Percentiles rank a stretch among this genome's conserved stretches.
phyloP scores from a whole-genome alignment of 2,888 invertebrate species.

The Busseola fusca region DNA sequence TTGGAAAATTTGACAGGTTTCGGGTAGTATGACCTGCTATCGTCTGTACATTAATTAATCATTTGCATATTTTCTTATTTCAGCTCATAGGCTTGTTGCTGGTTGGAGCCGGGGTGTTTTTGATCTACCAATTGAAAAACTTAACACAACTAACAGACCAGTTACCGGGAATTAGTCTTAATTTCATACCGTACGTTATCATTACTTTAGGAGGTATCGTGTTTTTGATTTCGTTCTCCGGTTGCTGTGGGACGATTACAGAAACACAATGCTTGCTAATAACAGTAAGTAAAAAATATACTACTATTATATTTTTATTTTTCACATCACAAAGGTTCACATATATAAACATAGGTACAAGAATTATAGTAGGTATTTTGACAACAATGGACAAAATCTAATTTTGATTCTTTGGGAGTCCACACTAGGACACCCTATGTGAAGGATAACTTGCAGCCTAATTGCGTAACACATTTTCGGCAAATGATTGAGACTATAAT shows the following conservation, averaged over 20 bases:
- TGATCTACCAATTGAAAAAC: not conserved
- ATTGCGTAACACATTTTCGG: too few species aligned
- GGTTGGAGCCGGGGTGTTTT: slow-evolving; percentile 35
- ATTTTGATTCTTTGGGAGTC: too few species aligned
- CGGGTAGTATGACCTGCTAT: too few species aligned
- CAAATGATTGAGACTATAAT: too few species aligned
- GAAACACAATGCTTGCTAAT: slow-evolving; percentile 58
- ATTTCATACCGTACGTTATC: slow-evolving; percentile 35
- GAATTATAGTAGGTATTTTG: too few species aligned
- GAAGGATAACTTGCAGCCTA: too few species aligned
- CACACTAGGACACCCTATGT: too few species aligned
- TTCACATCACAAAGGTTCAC: not conserved
- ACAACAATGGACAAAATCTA: too few species aligned
- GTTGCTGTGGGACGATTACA: slow-evolving; percentile 57
- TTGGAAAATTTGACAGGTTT: too few species aligned
- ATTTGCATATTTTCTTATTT: slow-evolving; percentile 18
- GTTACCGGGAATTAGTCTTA: not conserved
- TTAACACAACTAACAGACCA: not conserved
- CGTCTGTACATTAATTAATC: not conserved
- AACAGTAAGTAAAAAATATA: slow-evolving; percentile 32
- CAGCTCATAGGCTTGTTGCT: slow-evolving; percentile 49
- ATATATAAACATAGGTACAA: not conserved
- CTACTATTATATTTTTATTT: not conserved
- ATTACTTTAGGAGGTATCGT: slow-evolving; percentile 46
- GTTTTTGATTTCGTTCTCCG: slow-evolving; percentile 50